Base-by-base conservation (phyloP, 2,113 vertebrate genomes). In the Alces alces region DNA sequence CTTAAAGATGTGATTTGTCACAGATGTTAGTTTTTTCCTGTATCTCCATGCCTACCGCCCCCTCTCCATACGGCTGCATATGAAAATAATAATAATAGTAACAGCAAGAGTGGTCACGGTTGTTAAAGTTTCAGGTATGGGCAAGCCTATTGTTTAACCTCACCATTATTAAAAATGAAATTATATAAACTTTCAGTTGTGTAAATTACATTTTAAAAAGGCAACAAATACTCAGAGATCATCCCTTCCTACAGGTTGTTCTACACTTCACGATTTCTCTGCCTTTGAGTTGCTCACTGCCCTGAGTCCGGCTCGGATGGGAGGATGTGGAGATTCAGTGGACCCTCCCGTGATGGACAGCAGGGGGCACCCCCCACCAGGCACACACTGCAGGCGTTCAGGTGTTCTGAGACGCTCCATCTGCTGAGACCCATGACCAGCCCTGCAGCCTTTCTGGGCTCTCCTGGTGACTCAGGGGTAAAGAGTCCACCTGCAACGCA, bases 291-390 rank as follows among this genome's bases (percentile, higher is more conserved):
- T 8, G 0, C 16, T n/a, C 15, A 5, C 50, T 9, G 27, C 4
- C 54, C 4, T 2, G 36, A 21, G 7, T 2, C 15, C 0, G 0
- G 30, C 47, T 33, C 16, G 3, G 45, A 12, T n/a, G 7, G 16
- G 47, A 33, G 28, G 9, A 7, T n/a, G 47, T 19, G 78, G 47
- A 28, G 78, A 33, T 5, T 2, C 28, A 50, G 27, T 1, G 78
- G 3, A 30, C 47, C 76, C 27, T 30, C 43, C 27, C 2, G 2
- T 0, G 45, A 5, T 11, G 76, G 76, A 7, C 17, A 21, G 30
- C 78, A n/a, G 17, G 47, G 28, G 28, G 17, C 5, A 28, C 2
- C 16, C 9, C 27, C 9, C 78, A 33, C 45, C 1, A 5, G 45
- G 28, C 45, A 52, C 28, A 2, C 5, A 0, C 17, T 0, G 47